phyloP scores from a whole-genome alignment of 92 coral and sea anemone genomes.

The Epizoanthus illoricatus region DNA sequence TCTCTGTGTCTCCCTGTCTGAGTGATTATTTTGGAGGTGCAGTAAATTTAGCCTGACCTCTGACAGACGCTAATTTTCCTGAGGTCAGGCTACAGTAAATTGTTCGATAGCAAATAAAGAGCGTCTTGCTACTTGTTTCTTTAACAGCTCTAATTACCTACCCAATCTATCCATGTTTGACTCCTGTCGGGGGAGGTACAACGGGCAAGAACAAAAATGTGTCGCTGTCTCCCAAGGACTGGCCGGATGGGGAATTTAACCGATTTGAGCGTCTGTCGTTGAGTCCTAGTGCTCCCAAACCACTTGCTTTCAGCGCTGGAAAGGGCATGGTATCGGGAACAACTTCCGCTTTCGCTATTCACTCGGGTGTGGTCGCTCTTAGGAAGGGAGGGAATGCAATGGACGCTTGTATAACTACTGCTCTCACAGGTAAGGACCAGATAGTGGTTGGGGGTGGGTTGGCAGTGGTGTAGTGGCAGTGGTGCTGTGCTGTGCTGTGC shows the following conservation, averaged over 20 bases:
- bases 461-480: not conserved
- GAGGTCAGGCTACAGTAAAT: too few relatives aligned
- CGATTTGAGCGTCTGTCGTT: constrained; percentile 68
- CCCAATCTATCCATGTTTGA: not conserved
- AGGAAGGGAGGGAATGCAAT: constrained; percentile 93
- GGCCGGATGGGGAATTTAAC: constrained; percentile 65
- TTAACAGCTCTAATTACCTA: not conserved
- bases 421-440: constrained; percentile 73
- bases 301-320: constrained; percentile 76
- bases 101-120: not conserved
- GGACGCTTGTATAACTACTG: constrained; percentile 95
- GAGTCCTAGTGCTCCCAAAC: constrained; percentile 67
- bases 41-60: too few relatives aligned
- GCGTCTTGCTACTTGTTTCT: not conserved
- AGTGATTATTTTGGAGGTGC: too few relatives aligned
- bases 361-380: constrained; percentile 83
- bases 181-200: not conserved
- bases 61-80: too few relatives aligned
- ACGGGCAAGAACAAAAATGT: constrained; percentile 20
- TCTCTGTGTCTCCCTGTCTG: too few relatives aligned
- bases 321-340: constrained; percentile 90
- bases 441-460: not conserved
- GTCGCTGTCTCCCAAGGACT: constrained; percentile 83
- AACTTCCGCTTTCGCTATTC: constrained; percentile 72
- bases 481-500: not conserved